Base-by-base conservation (phyloP, 2,113 vertebrate species). In the Vulpes vulpes region DNA sequence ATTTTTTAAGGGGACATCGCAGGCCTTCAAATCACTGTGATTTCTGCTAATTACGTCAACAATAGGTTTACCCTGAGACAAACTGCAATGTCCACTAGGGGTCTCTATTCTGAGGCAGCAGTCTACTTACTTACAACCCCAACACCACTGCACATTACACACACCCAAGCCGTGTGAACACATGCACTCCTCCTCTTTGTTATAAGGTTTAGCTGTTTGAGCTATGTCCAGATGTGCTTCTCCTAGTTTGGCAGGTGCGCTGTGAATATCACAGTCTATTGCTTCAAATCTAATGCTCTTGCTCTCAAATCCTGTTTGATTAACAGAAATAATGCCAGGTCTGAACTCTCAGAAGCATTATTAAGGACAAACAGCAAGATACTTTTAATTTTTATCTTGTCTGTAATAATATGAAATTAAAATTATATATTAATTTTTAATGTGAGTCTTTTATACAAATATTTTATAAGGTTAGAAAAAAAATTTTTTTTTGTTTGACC, bases 11-110 rank as follows among this genome's bases (percentile, higher is more conserved):
- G 27, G 17, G 23, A 90, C 15, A 95, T 5, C 8, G 62, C 17
- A 80, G 11, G 90, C 32, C 51, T 80, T 51, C 49, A 90, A 55
- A 67, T 83, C 78, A 71, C 4, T 38, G 9, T 57, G 59, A 67
- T 85, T 94, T 88, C 64, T 89, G 27, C 20, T 82, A 73, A 38
- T 35, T 93, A 60, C 5, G 11, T 62, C 62, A 83, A 71, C 11
- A 71, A 4, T 49, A 59, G 9, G n/a, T 30, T 91, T 60, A 62
- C 67, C 25, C 16, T 57, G 79, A 97, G 94, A 84, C 17, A 38
- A 85, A 53, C 6, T 11, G 20, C 64, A 91, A 32, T 67, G 84
- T n/a, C 96, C 97, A 97, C 96, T 81, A 96, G 96, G 73, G 91
- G 96, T 95, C 96, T 82, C 97, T 94, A 67, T 67, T 79, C 32